These are phyloP conservation scores for Peromyscus aztecus DNA, from an alignment of 2,797 vertebrate genomes.

Conservation along the genomic window DNA sequence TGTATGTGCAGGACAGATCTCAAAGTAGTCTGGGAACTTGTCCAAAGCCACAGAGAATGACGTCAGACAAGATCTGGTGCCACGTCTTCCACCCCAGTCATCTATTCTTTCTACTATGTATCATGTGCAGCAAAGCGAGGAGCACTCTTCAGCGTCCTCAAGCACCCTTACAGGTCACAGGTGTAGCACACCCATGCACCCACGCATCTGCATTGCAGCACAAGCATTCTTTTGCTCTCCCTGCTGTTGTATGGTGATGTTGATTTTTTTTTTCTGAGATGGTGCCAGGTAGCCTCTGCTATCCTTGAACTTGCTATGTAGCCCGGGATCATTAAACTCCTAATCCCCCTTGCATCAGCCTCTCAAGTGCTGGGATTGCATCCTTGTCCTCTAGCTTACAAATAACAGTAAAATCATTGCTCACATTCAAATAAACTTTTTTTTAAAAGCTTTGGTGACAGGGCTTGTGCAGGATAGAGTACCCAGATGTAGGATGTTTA, in stretches of 20 bases:
- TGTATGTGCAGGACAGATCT: not conserved
- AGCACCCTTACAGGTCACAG: too few relatives aligned
- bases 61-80: not conserved
- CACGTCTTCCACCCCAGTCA: not conserved
- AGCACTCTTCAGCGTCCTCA: not conserved
- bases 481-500: not conserved
- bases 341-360: not conserved
- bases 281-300: not conserved
- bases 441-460: not conserved
- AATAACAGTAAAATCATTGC: not conserved
- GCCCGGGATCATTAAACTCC: not conserved
- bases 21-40: not conserved
- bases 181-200: not conserved
- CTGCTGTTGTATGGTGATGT: not conserved
- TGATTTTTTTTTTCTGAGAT: not conserved
- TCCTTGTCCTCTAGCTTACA: not conserved
- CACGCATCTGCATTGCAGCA: not conserved
- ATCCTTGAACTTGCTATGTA: not conserved
- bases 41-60: not conserved
- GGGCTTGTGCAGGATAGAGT: not conserved
- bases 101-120: not conserved
- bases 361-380: not conserved
- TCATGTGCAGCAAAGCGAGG: not conserved
- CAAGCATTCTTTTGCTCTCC: not conserved
- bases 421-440: not conserved